These are phyloP conservation scores for Eumeta japonica DNA, from an alignment of 1,140 invertebrate species.

Conservation along the genomic window DNA sequence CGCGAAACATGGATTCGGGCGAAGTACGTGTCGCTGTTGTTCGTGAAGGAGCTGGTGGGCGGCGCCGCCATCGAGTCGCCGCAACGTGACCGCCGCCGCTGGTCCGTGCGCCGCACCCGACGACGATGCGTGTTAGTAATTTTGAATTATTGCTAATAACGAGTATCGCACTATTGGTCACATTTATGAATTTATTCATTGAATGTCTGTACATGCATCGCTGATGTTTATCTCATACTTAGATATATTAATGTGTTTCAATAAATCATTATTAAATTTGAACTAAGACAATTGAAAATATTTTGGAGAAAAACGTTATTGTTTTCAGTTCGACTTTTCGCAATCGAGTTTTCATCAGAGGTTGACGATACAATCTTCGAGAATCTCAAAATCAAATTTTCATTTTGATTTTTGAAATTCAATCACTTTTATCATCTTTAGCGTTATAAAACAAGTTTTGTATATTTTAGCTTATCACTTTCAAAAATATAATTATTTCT, in stretches of 20 bases:
- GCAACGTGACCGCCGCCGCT: constrained; percentile 29
- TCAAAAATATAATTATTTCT: no score
- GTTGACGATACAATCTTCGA: no score
- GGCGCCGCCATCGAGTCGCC: constrained; percentile 12
- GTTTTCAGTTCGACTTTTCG: no score
- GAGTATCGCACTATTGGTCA: not conserved
- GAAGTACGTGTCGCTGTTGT: constrained; percentile 65
- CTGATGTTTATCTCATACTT: not conserved
- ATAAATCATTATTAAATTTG: not conserved
- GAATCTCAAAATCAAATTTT: no score
- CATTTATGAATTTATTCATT: not conserved
- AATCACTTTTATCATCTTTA: no score
- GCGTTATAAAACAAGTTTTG: no score
- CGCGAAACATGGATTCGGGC: constrained; percentile 76
- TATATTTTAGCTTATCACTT: no score
- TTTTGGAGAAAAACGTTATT: no score
- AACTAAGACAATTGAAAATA: not conserved
- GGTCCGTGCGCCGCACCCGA: constrained; percentile 45
- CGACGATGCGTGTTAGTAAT: constrained; percentile 11
- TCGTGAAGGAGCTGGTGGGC: constrained; percentile 34
- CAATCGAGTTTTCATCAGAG: no score
- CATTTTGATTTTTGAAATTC: no score
- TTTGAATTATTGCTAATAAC: not conserved
- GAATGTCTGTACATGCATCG: not conserved
- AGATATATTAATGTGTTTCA: not conserved